Evolutionary conservation across 2,113 vertebrate species (phyloP), one percentile per base, ranked within the genome.

Genomic region (Clarias batrachus): DNA sequence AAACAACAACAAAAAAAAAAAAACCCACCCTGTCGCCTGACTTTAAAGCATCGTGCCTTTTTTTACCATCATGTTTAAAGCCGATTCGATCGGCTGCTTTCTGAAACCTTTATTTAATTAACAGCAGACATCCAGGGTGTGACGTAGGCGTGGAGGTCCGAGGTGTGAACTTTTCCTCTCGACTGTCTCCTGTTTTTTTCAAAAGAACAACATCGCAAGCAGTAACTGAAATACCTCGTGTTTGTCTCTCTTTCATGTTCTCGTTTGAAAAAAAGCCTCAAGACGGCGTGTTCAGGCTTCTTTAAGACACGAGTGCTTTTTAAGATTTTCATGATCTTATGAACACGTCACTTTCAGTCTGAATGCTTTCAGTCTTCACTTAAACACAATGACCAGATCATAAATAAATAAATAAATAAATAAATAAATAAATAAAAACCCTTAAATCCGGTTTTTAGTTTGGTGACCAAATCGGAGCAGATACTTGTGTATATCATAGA

Each of bases 381-480:
- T 89, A 89, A 90, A 91, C 81, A 90, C 87, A 92, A 59, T 19
- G 30, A 76, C n/a, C 88, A 81, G 91, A 87, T 89, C 90, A n/a
- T n/a, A n/a, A n/a, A n/a, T n/a, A n/a, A n/a, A n/a, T n/a, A 48
- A 48, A 48, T 48, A 48, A 48, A 48, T 48, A 48, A 48, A 48
- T 48, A 7, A 6, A 6, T 41, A 7, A 6, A 6, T 41, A 48
- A 48, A 48, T 48, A 8, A 48, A 48, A 48, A 7, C 48, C 48
- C 7, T 48, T 48, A 48, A 91, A 91, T 92, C 87, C 91, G 90
- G 90, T 76, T 94, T 92, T 93, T 92, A 93, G 93, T 93, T 93
- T 89, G 92, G 92, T 95, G 94, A 95, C 94, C 95, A 95, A 95
- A 96, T 95, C 91, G 90, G 91, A 93, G 92, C 92, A 91, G 91